These are phyloP conservation scores for Premnoplex brunnescens DNA, from an alignment of 2,797 vertebrate species.

Conservation along the genomic window DNA sequence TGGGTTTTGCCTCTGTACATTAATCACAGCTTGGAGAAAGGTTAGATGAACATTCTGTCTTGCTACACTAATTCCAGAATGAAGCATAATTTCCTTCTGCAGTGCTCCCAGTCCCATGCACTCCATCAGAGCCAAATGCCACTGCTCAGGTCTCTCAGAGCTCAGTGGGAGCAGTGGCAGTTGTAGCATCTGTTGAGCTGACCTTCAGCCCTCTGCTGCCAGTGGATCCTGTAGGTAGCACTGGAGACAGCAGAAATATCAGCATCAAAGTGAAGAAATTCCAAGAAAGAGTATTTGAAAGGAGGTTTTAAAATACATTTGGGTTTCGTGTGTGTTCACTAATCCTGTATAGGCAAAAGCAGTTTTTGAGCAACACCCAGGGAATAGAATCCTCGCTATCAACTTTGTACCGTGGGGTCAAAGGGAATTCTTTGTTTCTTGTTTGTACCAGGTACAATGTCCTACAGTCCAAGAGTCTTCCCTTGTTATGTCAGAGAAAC, in stretches of 20 bases:
- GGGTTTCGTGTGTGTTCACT: not conserved
- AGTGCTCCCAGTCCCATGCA: not conserved
- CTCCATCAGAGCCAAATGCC: not conserved
- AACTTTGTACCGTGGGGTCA: not conserved
- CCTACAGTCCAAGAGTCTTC: not conserved
- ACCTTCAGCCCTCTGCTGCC: not conserved
- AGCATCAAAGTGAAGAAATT: not conserved
- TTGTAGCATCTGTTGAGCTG: not conserved
- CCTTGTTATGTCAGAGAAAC: fast-evolving
- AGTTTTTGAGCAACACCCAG: not conserved
- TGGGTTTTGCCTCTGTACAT: not conserved
- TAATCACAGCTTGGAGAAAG: not conserved
- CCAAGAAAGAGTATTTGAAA: not conserved
- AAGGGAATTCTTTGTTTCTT: not conserved
- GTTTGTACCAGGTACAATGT: not conserved
- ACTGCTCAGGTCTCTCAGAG: not conserved
- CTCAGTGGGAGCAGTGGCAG: not conserved
- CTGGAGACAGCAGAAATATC: not conserved
- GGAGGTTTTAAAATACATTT: not conserved
- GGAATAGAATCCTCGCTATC: not conserved
- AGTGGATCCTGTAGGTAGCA: not conserved
- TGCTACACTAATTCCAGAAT: not conserved
- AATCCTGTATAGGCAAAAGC: not conserved
- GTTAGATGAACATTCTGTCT: not conserved
- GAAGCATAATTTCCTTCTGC: not conserved